phyloP scores from a whole-genome alignment of 2,888 invertebrate species.

The Lutraria lutraria region DNA sequence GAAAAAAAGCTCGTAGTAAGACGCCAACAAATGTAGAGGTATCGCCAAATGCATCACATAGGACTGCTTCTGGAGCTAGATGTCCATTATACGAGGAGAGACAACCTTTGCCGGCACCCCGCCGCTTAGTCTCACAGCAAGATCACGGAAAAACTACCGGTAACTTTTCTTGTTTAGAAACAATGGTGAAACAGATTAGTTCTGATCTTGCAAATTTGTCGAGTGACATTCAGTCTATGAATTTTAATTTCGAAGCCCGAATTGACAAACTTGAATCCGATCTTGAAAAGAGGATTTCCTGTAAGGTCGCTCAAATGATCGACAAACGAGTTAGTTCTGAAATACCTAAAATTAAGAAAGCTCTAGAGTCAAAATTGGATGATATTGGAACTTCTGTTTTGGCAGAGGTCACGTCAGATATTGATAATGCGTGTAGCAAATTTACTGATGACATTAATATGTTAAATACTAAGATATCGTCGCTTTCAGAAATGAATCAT shows the following conservation, averaged over 20 bases:
- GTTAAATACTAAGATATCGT: not conserved
- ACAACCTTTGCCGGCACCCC: not conserved
- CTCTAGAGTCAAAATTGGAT: not conserved
- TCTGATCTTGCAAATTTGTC: too few species aligned
- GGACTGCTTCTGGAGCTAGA: not conserved
- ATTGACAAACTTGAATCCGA: not conserved
- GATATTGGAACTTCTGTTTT: not conserved
- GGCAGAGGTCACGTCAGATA: not conserved
- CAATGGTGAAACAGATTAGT: too few species aligned
- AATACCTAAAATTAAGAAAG: not conserved
- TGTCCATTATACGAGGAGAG: not conserved
- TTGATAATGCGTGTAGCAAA: not conserved
- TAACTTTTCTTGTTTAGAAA: too few species aligned
- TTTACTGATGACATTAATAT: not conserved
- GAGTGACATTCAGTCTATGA: too few species aligned
- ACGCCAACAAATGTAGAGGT: too few species aligned
- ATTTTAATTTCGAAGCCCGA: too few species aligned
- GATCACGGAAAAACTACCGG: not conserved
- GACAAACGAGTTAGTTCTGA: not conserved
- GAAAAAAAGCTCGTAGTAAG: not conserved
- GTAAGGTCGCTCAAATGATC: not conserved
- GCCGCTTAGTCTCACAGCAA: not conserved
- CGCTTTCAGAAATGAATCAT: not conserved
- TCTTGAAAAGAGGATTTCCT: not conserved
- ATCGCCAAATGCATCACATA: not conserved